A percentile compares a stretch with the other conserved stretches of the same genome.
Evolutionary conservation across 2,113 vertebrate genomes (phyloP).

Genomic region (Collichthys lucidus): DNA sequence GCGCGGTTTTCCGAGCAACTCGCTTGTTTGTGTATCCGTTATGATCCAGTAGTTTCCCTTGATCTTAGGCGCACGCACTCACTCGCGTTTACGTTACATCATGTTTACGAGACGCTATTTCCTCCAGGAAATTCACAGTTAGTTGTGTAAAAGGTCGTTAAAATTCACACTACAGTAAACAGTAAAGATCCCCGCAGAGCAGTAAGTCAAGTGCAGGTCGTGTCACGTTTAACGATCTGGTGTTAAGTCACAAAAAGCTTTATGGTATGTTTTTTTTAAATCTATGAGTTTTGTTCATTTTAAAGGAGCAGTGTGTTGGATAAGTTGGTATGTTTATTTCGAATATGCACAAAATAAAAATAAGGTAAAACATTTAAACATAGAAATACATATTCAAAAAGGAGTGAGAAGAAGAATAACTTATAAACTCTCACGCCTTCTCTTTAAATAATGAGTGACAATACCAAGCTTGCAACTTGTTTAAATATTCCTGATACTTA

Average conservation of each 20-base stretch:
- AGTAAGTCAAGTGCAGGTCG: background rate
- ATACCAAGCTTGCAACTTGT: too few relatives aligned
- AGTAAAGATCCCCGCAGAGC: background rate
- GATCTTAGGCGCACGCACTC: conserved; percentile 2
- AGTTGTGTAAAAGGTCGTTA: background rate
- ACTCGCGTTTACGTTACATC: conserved; percentile 2
- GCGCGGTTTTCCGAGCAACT: accelerated
- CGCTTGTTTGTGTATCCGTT: conserved; percentile 10
- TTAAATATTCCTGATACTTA: too few relatives aligned
- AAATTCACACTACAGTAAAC: conserved; percentile 1
- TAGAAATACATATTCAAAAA: too few relatives aligned
- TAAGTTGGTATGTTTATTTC: too few relatives aligned
- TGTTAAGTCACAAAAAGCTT: too few relatives aligned
- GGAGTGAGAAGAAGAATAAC: too few relatives aligned
- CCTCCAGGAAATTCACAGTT: conserved; percentile 28
- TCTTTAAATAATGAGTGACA: too few relatives aligned
- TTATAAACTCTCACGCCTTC: too few relatives aligned
- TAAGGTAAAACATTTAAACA: too few relatives aligned
- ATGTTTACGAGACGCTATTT: conserved; percentile 11
- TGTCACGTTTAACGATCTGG: background rate
- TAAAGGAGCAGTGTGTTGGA: too few relatives aligned
- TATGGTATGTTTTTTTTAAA: background rate
- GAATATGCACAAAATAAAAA: too few relatives aligned
- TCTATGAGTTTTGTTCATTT: background rate
- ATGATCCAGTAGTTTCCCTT: conserved; percentile 23